Evolutionary conservation across 2,888 invertebrate species (phyloP), one percentile per base, ranked within the genome.

Genomic region (Galerucella nymphaeae): DNA sequence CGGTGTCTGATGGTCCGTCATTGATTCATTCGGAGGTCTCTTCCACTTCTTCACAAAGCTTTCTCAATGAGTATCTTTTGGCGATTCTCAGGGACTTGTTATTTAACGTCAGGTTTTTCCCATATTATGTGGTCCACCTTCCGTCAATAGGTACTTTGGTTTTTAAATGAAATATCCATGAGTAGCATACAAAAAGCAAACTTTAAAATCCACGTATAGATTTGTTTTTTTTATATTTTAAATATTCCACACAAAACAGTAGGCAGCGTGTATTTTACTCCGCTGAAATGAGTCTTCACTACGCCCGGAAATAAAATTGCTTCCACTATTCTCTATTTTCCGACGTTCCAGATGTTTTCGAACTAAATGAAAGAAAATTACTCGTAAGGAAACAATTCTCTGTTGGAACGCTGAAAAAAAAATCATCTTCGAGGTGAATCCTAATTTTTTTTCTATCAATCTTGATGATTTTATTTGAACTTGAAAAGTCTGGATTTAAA

Each of bases 361-460:
- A 67, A 67, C 67, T 61, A 45, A 61, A 61, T 66, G 67, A 67
- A 67, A 61, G 67, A 67, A 67, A 67, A 67, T 67, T 59, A 59
- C 61, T 67, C 59, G 48, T 61, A 61, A 38, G 67, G 67, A 67
- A 67, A 67, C 67, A 67, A 67, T 67, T 61, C 61, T 67, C 61
- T 67, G 67, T 67, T 67, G 61, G 30, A 67, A 61, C 13, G 67
- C 38, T 67, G 16, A 38, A 50, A 67, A 59, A 38, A 48, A 61
- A 38, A 61, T 59, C 67, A 67, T 67, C 67, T 61, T 38, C 50
- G 5, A 50, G 61, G 59, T 67, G 67, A 67, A 67, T 67, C 50
- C 59, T 48, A 61, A 66, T 41, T 58, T n/a, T 58, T 66, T 50
- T 59, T 38, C 5, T 45, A 45, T 66, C 48, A 58, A 66, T 20